Conservation (phyloP, 2,797 vertebrate genomes). For the Hemibagrus guttatus region DNA sequence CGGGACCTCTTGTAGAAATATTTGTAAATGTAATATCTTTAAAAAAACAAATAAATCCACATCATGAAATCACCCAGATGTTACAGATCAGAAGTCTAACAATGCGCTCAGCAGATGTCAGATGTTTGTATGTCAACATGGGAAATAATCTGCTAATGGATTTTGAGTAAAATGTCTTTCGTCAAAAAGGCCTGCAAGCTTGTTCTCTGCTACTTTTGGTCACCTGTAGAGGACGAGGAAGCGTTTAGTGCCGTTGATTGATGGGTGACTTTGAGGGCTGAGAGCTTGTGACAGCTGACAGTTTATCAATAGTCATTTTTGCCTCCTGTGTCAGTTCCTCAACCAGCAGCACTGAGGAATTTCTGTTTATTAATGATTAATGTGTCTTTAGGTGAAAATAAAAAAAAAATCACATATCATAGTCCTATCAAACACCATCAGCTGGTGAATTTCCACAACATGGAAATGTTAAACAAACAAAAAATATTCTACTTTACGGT, state of each 20-base stretch:
- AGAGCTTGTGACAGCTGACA: slow-evolving; percentile 54
- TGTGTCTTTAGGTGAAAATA: slow-evolving; percentile 33
- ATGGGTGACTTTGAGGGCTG: slow-evolving; percentile 52
- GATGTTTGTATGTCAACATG: neutral
- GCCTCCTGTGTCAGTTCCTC: slow-evolving; percentile 31
- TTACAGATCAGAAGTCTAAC: neutral
- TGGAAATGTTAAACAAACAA: slow-evolving; percentile 13
- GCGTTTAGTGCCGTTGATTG: slow-evolving; percentile 52
- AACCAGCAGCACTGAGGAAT: slow-evolving; percentile 33
- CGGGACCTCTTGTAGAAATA: neutral
- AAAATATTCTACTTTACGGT: neutral
- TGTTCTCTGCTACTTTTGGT: slow-evolving; percentile 4
- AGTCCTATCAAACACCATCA: neutral
- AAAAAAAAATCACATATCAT: slow-evolving; percentile 15
- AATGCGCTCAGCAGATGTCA: neutral
- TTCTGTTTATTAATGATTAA: slow-evolving; percentile 53
- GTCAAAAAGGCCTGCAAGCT: neutral
- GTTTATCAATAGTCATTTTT: slow-evolving; percentile 56
- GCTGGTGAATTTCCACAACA: slow-evolving; percentile 23
- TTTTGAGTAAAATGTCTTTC: neutral
- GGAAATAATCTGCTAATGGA: neutral
- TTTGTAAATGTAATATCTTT: neutral
- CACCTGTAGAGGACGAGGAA: neutral
- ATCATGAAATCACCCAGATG: neutral
- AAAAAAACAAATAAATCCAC: neutral